Evolutionary conservation across 1,140 invertebrate species (phyloP).

Genomic region (Solen grandis): DNA sequence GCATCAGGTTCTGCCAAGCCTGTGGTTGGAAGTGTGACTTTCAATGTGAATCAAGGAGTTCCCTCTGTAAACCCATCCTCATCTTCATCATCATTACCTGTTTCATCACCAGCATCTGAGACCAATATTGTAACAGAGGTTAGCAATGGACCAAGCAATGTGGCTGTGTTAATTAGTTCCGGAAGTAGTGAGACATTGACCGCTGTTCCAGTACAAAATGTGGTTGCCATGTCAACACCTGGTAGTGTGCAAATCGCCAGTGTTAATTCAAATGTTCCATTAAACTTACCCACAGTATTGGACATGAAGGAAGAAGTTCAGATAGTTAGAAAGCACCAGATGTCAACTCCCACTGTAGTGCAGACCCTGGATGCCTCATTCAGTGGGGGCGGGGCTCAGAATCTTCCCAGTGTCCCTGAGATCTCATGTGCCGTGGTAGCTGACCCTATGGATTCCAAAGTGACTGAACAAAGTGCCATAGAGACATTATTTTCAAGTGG

Average conservation of each 20-base stretch:
- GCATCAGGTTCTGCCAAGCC: neutral
- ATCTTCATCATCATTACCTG: no score
- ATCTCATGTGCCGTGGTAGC: neutral
- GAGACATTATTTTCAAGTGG: constrained; percentile 14
- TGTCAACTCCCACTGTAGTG: neutral
- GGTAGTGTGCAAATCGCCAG: neutral
- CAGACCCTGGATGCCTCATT: neutral
- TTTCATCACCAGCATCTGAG: no score
- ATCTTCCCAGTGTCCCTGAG: no score
- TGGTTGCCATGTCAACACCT: neutral
- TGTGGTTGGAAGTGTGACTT: neutral
- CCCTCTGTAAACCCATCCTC: neutral
- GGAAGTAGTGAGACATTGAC: neutral
- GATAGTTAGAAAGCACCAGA: neutral
- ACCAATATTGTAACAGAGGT: neutral
- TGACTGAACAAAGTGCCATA: neutral
- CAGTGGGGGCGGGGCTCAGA: neutral
- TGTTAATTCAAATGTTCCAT: neutral
- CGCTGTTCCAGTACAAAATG: neutral
- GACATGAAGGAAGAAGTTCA: neutral
- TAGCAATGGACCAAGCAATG: neutral
- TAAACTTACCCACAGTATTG: neutral
- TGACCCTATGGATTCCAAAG: neutral
- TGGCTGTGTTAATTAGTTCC: neutral
- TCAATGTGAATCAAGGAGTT: neutral